Conservation (phyloP, 1,140 invertebrate genomes). For the Macrostomum lignano region DNA sequence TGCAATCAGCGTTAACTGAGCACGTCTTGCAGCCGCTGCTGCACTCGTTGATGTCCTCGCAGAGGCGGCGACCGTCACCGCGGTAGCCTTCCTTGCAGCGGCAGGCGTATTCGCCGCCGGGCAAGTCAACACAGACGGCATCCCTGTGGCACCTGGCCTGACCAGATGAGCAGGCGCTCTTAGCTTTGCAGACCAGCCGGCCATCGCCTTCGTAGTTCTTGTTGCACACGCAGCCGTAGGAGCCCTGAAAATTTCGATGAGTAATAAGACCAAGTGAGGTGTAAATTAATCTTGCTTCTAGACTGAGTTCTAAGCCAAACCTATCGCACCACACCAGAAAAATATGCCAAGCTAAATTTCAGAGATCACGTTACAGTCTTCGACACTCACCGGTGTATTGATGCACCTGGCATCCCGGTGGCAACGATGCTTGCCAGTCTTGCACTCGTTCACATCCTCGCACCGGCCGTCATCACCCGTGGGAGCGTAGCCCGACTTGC, state of each 20-base stretch:
- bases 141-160: slow-evolving; percentile 1
- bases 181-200: slow-evolving; percentile 1
- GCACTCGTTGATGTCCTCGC: slow-evolving; percentile 6
- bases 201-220: slow-evolving; percentile 49
- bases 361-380: too few species aligned
- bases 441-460: too few species aligned
- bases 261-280: too few species aligned
- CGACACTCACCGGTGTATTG: too few species aligned
- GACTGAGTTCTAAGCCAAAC: too few species aligned
- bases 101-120: slow-evolving; percentile 28
- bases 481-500: too few species aligned
- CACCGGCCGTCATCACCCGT: too few species aligned
- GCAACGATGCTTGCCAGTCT: slow-evolving; percentile 13
- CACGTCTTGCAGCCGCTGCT: slow-evolving; percentile 1
- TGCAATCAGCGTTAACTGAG: slow-evolving; percentile 1
- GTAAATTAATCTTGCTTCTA: too few species aligned
- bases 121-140: slow-evolving; percentile 3
- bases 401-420: slow-evolving; percentile 16
- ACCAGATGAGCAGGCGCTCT: slow-evolving; percentile 1
- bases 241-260: too few species aligned
- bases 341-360: too few species aligned
- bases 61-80: slow-evolving; percentile 32
- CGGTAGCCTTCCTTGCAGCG: slow-evolving; percentile 50
- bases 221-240: slow-evolving; percentile 39
- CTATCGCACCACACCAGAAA: too few species aligned